Evolutionary conservation across 2,113 vertebrate species (phyloP).

Genomic region (Melanerpes aurifrons): DNA sequence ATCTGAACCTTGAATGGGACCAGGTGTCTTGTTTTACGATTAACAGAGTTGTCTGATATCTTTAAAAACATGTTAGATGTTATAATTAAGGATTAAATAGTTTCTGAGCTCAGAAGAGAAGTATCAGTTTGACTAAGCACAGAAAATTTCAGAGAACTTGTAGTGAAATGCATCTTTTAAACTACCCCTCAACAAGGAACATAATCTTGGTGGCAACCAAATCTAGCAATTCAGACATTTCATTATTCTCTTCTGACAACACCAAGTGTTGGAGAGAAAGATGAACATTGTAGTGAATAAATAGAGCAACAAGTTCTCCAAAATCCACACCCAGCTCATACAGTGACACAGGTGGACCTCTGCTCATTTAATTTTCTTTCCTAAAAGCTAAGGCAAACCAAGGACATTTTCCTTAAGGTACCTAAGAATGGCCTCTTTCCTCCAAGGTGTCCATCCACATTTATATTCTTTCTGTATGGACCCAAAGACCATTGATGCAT

Average conservation of each 20-base stretch:
- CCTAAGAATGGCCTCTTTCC: neutral
- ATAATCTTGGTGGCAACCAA: neutral
- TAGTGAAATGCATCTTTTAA: neutral
- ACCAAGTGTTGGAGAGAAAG: neutral
- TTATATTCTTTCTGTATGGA: neutral
- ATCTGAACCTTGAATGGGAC: neutral
- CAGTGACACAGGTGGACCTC: neutral
- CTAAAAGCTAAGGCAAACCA: neutral
- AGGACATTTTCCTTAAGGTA: neutral
- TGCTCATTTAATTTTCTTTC: neutral
- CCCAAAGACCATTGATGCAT: neutral
- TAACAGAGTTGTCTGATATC: neutral
- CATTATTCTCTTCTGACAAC: neutral
- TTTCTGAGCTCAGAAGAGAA: neutral
- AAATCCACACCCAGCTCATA: neutral
- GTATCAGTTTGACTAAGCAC: neutral
- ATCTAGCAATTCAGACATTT: neutral
- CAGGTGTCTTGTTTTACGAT: neutral
- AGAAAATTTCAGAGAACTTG: neutral
- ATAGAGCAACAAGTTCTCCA: neutral
- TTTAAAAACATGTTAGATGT: neutral
- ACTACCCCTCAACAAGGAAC: neutral
- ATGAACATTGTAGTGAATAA: neutral
- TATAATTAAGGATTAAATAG: neutral
- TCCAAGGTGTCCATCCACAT: accelerated